Evolutionary conservation across 2,797 vertebrate genomes (phyloP).

Genomic region (Coccyzus lansbergi): DNA sequence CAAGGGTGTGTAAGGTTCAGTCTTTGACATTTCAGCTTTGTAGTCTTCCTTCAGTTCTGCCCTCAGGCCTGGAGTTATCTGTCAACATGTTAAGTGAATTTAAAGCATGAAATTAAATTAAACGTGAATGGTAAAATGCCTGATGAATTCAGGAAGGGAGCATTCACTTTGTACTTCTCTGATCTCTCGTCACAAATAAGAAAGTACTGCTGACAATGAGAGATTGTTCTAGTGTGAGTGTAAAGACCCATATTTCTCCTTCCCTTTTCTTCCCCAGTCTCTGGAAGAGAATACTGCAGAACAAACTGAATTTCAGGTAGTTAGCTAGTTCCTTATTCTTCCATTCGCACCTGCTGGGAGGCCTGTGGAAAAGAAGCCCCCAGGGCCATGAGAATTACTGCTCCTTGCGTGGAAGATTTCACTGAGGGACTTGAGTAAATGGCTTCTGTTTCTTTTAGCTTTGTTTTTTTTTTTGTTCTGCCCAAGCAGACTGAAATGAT

Average conservation of each 20-base stretch:
- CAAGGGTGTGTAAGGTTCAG: not conserved
- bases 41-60: not conserved
- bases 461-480: not conserved
- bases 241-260: not conserved
- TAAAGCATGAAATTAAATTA: not conserved
- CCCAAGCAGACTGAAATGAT: not conserved
- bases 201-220: not conserved
- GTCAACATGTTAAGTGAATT: not conserved
- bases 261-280: not conserved
- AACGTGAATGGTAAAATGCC: not conserved
- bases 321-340: not conserved
- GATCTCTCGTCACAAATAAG: not conserved
- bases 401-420: not conserved
- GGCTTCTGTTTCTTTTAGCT: not conserved
- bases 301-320: not conserved
- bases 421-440: not conserved
- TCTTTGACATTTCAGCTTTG: not conserved
- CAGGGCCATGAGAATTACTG: not conserved
- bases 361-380: not conserved
- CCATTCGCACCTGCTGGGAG: not conserved
- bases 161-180: not conserved
- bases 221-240: not conserved
- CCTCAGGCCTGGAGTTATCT: not conserved
- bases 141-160: not conserved
- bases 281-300: not conserved